Percentiles rank a stretch among this genome's conserved stretches.
These are phyloP conservation scores for Drosophila ohnishii DNA, from an alignment of 1,140 invertebrate species.

Conservation along the genomic window DNA sequence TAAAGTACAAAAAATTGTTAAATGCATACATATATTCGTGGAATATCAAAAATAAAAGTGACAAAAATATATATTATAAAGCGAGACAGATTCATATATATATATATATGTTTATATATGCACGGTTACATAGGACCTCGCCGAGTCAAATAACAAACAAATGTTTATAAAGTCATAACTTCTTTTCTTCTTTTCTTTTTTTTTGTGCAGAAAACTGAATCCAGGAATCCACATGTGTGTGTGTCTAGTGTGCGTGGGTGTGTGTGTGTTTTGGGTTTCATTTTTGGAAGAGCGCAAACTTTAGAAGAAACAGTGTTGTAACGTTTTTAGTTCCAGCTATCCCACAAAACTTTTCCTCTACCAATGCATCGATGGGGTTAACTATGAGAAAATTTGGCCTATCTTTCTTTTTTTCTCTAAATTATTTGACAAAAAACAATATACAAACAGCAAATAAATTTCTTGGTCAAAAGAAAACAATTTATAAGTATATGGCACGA, in stretches of 20 bases:
- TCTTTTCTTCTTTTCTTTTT: neutral
- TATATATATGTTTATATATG: constrained; percentile 12
- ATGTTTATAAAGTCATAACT: constrained; percentile 7
- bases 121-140: constrained; percentile 10
- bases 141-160: constrained; percentile 29
- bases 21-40: constrained; percentile 35
- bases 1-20: constrained; percentile 25
- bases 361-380: neutral
- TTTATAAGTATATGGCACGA: neutral
- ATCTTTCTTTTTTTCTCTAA: neutral
- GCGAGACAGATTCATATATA: constrained; percentile 19
- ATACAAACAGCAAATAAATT: neutral
- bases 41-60: constrained; percentile 13
- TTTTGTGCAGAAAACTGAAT: constrained; percentile 26
- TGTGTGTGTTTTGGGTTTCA: constrained; percentile 8
- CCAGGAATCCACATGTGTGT: constrained; percentile 16
- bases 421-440: neutral
- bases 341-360: neutral
- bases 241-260: constrained; percentile 15
- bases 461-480: neutral
- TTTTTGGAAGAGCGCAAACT: constrained; percentile 60
- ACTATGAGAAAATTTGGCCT: neutral
- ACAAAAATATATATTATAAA: constrained; percentile 14
- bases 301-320: constrained; percentile 36
- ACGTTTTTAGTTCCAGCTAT: neutral